phyloP scores from a whole-genome alignment of 2,888 invertebrate species.

The Leucophenga maculata region DNA sequence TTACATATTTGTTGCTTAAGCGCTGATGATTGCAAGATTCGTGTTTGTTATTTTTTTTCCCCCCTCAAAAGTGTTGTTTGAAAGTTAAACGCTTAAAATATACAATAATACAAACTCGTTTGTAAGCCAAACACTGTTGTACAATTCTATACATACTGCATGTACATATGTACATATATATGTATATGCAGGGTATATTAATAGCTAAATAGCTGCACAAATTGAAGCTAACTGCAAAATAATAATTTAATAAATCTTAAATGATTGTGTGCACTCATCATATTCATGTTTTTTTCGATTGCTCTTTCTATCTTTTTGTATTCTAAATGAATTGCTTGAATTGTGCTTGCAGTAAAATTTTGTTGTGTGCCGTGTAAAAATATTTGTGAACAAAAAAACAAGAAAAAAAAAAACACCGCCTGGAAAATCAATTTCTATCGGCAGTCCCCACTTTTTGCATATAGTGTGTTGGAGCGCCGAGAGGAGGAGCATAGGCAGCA shows the following conservation, averaged over 20 bases:
- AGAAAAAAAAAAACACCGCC: constrained; percentile 35
- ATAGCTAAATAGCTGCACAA: too few relatives aligned
- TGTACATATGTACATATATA: too few relatives aligned
- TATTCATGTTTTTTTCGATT: constrained; percentile 50
- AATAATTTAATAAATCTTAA: too few relatives aligned
- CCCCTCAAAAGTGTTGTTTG: too few relatives aligned
- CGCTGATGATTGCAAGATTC: too few relatives aligned
- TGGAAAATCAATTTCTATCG: constrained; percentile 65
- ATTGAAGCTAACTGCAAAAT: too few relatives aligned
- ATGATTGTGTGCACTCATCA: constrained; percentile 40
- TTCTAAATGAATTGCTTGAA: constrained; percentile 14
- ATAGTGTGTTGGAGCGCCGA: constrained; percentile 22
- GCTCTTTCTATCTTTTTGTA: constrained; percentile 32
- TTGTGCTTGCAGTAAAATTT: constrained; percentile 24
- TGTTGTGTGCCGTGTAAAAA: constrained; percentile 13
- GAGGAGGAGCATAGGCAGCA: constrained; percentile 20
- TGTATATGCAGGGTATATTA: too few relatives aligned
- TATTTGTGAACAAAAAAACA: neutral
- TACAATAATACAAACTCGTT: too few relatives aligned
- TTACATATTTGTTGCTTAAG: neutral
- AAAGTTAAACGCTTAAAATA: too few relatives aligned
- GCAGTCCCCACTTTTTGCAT: constrained; percentile 50
- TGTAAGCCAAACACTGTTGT: too few relatives aligned
- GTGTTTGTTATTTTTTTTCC: neutral
- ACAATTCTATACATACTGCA: too few relatives aligned